Conservation (phyloP, 2,888 invertebrate species). For the Rhorus exstirpatorius region DNA sequence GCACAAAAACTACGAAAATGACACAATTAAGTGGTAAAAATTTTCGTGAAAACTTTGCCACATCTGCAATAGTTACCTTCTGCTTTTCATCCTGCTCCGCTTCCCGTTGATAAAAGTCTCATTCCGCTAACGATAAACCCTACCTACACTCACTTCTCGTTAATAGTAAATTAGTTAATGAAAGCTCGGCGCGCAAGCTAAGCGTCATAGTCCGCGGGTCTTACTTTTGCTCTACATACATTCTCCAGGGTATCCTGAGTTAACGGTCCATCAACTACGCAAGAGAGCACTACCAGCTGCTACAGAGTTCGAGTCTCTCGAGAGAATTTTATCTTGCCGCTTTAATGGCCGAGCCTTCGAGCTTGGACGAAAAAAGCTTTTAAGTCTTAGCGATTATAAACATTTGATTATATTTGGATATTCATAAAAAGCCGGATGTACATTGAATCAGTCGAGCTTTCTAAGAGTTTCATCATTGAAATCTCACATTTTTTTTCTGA, state of each 20-base stretch:
- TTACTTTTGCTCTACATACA: constrained; percentile 60
- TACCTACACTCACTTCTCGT: constrained; percentile 51
- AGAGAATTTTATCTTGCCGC: constrained; percentile 43
- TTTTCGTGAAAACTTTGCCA: constrained; percentile 17
- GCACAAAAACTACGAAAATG: constrained; percentile 1
- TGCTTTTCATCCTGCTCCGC: constrained; percentile 31
- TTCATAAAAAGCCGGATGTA: constrained; percentile 4
- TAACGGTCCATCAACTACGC: constrained; percentile 58
- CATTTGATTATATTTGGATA: constrained; percentile 40
- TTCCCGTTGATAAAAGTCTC: constrained; percentile 26
- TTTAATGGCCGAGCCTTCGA: constrained; percentile 30
- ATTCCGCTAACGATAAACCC: constrained; percentile 39
- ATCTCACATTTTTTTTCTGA: not conserved
- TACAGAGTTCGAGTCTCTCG: constrained; percentile 20
- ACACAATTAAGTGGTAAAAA: constrained; percentile 9
- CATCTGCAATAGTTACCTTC: not conserved
- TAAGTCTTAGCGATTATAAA: constrained; percentile 31
- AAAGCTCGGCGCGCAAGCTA: constrained; percentile 48
- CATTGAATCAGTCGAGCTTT: not conserved
- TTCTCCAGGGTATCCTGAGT: constrained; percentile 46
- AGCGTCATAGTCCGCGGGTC: constrained; percentile 47
- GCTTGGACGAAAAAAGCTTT: constrained; percentile 26
- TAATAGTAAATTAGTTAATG: constrained; percentile 66
- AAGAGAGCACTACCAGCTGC: constrained; percentile 57
- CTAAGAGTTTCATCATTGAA: not conserved